Conservation (phyloP, 1,140 invertebrate species). For the Euura saliciscinereae region DNA sequence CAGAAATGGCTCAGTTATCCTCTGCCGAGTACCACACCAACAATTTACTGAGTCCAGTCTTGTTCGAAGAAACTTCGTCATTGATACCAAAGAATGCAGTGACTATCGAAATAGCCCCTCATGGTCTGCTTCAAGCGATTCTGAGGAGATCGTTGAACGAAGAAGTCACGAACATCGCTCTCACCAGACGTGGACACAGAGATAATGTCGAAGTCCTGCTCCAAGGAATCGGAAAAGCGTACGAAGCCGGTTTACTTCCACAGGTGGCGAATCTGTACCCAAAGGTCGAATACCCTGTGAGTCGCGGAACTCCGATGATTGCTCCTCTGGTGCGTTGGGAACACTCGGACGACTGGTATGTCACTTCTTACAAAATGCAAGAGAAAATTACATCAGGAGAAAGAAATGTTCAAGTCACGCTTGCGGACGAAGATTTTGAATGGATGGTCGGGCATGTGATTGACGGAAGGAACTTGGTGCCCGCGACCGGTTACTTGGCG, state of each 20-base stretch:
- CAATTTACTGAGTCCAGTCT: conserved; percentile 82
- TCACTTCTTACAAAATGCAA: conserved; percentile 65
- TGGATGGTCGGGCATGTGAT: conserved; percentile 87
- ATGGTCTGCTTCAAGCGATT: conserved; percentile 74
- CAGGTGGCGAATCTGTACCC: conserved; percentile 68
- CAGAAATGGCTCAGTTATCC: conserved; percentile 68
- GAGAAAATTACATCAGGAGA: conserved; percentile 71
- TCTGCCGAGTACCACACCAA: conserved; percentile 94
- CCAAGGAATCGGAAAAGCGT: conserved; percentile 75
- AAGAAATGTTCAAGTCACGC: conserved; percentile 64
- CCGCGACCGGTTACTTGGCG: conserved; percentile 86
- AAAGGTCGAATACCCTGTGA: conserved; percentile 71
- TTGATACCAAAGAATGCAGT: conserved; percentile 81
- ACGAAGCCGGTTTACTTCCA: conserved; percentile 67
- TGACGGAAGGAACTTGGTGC: conserved; percentile 85
- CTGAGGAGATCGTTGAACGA: conserved; percentile 65
- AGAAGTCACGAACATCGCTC: conserved; percentile 71
- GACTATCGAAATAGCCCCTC: conserved; percentile 84
- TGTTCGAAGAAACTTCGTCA: conserved; percentile 83
- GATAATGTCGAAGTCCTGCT: conserved; percentile 76
- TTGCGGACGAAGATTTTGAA: conserved; percentile 72
- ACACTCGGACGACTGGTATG: conserved; percentile 80
- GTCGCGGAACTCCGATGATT: conserved; percentile 74
- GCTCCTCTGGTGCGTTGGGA: conserved; percentile 79
- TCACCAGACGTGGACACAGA: conserved; percentile 77